Percentiles rank a stretch among this genome's conserved stretches.
phyloP scores from a whole-genome alignment of 2,797 vertebrate species.

The Cryptoblepharus egeriae region DNA sequence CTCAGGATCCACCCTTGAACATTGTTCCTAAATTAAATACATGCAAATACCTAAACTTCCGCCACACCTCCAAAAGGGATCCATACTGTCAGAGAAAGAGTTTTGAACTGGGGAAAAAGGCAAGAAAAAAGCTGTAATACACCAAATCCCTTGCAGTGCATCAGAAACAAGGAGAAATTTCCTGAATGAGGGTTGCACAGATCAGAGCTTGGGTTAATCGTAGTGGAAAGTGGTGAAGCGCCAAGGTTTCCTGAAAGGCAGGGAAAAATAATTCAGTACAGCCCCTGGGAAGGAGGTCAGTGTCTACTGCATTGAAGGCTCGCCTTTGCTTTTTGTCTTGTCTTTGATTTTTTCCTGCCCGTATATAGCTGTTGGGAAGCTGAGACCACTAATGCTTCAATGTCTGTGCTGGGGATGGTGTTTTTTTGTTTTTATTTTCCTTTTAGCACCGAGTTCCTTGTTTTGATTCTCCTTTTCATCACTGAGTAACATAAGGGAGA shows the following conservation, averaged over 20 bases:
- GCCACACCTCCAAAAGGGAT: not conserved
- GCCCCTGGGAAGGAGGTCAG: not conserved
- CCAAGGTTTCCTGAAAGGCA: not conserved
- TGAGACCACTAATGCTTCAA: not conserved
- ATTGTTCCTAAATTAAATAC: not conserved
- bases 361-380: conserved; percentile 12
- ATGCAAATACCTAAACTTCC: not conserved
- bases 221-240: not conserved
- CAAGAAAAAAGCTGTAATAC: too few species aligned
- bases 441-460: conserved; percentile 48
- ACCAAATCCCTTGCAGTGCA: not conserved
- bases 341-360: not conserved
- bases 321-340: not conserved
- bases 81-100: conserved; percentile 17
- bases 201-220: not conserved
- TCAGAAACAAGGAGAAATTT: not conserved
- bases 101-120: not conserved
- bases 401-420: not conserved
- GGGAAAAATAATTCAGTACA: accelerated
- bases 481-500: conserved; percentile 64
- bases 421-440: not conserved
- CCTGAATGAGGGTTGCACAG: accelerated
- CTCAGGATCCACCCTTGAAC: not conserved
- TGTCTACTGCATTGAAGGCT: accelerated
- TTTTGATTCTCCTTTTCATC: conserved; percentile 10